A percentile compares a stretch with the other conserved stretches of the same genome.
phyloP scores from a whole-genome alignment of 2,888 invertebrate species.

The Panopea generosa region DNA sequence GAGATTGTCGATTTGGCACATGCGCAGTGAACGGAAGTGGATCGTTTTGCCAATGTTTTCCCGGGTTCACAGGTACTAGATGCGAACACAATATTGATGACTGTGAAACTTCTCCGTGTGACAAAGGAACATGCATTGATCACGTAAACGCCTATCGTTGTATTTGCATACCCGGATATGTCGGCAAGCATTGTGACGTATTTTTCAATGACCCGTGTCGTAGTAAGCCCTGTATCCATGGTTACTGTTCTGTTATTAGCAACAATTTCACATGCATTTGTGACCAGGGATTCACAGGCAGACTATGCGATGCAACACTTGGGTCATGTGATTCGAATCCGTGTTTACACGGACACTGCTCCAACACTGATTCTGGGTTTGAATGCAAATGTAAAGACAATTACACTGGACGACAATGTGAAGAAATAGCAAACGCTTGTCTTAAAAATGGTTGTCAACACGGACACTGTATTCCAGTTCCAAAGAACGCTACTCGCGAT shows the following conservation, averaged over 20 bases:
- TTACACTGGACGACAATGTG: slow-evolving; percentile 1
- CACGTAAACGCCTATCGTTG: slow-evolving; percentile 43
- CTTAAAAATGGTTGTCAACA: slow-evolving; percentile 5
- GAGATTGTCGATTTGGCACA: slow-evolving; percentile 38
- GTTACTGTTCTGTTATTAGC: not conserved
- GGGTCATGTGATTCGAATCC: slow-evolving; percentile 48
- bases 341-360: slow-evolving; percentile 36
- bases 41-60: slow-evolving; percentile 56
- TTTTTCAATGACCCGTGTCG: slow-evolving; percentile 24
- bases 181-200: slow-evolving; percentile 41
- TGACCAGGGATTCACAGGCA: not conserved
- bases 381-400: slow-evolving; percentile 21
- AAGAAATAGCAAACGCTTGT: not conserved
- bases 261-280: not conserved
- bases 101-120: slow-evolving; percentile 39
- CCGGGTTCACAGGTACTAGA: slow-evolving; percentile 36
- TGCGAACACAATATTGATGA: slow-evolving; percentile 45
- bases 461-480: slow-evolving; percentile 33
- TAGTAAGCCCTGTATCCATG: not conserved
- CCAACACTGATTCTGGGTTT: slow-evolving; percentile 31
- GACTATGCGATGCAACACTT: slow-evolving; percentile 3
- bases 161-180: slow-evolving; percentile 23
- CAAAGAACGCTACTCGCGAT: no score
- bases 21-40: slow-evolving; percentile 52
- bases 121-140: slow-evolving; percentile 41